Conservation (phyloP, 2,888 invertebrate genomes). For the Didymodactylos carnosus region DNA sequence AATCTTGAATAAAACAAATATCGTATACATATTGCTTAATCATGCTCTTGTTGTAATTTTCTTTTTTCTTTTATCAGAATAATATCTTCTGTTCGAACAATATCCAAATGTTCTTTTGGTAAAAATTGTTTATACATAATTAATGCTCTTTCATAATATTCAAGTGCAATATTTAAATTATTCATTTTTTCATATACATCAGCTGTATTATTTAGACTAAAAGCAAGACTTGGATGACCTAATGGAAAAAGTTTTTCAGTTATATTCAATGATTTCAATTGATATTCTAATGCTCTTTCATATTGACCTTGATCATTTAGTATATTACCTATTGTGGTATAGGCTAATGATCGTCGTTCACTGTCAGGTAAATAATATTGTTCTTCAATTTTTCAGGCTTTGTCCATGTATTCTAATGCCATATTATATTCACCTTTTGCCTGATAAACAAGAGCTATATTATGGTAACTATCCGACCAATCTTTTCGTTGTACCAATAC, state of each 20-base stretch:
- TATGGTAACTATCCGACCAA: no score
- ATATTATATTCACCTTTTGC: no score
- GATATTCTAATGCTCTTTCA: not conserved
- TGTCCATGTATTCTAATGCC: no score
- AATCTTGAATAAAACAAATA: no score
- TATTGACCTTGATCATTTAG: not conserved
- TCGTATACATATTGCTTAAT: no score
- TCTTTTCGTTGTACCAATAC: no score
- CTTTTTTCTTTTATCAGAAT: no score
- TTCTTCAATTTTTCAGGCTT: no score
- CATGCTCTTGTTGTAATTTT: no score
- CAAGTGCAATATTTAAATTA: not conserved
- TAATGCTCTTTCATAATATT: not conserved
- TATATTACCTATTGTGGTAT: not conserved
- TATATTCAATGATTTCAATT: not conserved
- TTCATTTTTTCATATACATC: not conserved
- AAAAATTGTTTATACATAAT: not conserved
- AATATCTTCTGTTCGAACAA: no score
- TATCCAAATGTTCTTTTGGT: not conserved
- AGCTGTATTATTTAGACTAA: not conserved
- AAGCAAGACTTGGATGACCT: not conserved
- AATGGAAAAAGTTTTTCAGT: not conserved
- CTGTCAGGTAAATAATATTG: not conserved
- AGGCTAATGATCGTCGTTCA: not conserved
- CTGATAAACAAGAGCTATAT: no score